Evolutionary conservation across 2,113 vertebrate species (phyloP).

Genomic region (Tilapia sparmanii): DNA sequence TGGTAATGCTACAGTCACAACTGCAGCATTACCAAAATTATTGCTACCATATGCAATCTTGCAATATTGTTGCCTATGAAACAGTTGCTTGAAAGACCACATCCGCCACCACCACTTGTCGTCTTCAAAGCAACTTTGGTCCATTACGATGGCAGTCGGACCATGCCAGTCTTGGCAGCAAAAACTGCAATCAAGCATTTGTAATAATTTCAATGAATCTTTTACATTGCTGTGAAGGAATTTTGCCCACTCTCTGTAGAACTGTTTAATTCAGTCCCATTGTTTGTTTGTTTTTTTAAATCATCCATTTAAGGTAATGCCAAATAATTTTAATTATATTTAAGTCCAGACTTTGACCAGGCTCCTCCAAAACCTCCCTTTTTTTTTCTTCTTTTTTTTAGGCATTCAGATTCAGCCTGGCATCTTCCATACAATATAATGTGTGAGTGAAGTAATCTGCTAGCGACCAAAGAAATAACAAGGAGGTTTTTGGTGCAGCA

Average conservation of each 20-base stretch:
- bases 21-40: background rate
- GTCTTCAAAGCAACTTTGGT: background rate
- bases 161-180: background rate
- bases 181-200: background rate
- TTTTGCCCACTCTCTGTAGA: background rate
- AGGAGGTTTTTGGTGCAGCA: accelerated
- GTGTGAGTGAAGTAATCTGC: background rate
- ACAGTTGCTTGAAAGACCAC: background rate
- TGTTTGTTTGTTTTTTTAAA: background rate
- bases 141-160: background rate
- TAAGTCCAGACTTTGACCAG: background rate
- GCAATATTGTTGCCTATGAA: background rate
- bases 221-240: background rate
- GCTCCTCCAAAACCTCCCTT: background rate
- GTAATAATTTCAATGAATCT: background rate
- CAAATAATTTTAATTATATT: background rate
- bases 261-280: background rate
- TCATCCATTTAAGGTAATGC: background rate
- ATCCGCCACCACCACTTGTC: background rate
- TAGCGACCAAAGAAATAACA: background rate
- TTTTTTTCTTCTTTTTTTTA: accelerated
- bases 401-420: background rate
- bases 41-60: background rate
- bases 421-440: background rate
- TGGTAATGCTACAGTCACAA: background rate